A percentile compares a stretch with the other conserved stretches of the same genome.
Evolutionary conservation across 2,113 vertebrate genomes (phyloP).

Genomic region (Labeo catla): DNA sequence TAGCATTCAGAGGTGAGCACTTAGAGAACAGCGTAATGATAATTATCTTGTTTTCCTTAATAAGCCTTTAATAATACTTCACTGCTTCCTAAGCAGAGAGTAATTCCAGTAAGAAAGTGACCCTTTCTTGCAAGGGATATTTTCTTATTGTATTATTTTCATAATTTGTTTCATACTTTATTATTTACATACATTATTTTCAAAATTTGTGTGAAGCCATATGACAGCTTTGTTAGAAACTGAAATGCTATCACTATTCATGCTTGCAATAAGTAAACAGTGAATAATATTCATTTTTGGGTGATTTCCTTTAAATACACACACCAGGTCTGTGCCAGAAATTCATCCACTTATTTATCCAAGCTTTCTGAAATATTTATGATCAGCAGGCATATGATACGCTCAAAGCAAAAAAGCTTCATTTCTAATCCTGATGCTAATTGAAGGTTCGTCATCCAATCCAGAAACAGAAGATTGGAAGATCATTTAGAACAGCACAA

Average conservation of each 20-base stretch:
- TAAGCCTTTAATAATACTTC: neutral
- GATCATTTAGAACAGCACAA: neutral
- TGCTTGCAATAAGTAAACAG: neutral
- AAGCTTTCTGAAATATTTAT: neutral
- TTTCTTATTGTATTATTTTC: neutral
- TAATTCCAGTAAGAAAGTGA: neutral
- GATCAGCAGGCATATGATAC: neutral
- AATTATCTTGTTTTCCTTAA: neutral
- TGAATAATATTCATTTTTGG: neutral
- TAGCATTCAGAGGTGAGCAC: neutral
- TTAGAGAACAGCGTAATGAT: neutral
- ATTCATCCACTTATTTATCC: neutral
- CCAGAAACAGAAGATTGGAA: neutral
- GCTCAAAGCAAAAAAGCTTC: conserved; percentile 2
- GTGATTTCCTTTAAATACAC: neutral
- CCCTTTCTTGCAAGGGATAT: neutral
- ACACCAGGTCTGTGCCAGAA: neutral
- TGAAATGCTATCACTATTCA: neutral
- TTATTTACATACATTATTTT: too few species aligned
- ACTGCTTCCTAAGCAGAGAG: neutral
- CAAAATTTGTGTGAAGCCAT: neutral
- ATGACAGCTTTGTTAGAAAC: neutral
- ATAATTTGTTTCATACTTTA: too few species aligned
- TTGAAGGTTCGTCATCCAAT: neutral
- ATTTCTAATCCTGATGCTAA: neutral